Base-by-base conservation (phyloP, 2,888 invertebrate species). In the Heliconius aoede region DNA sequence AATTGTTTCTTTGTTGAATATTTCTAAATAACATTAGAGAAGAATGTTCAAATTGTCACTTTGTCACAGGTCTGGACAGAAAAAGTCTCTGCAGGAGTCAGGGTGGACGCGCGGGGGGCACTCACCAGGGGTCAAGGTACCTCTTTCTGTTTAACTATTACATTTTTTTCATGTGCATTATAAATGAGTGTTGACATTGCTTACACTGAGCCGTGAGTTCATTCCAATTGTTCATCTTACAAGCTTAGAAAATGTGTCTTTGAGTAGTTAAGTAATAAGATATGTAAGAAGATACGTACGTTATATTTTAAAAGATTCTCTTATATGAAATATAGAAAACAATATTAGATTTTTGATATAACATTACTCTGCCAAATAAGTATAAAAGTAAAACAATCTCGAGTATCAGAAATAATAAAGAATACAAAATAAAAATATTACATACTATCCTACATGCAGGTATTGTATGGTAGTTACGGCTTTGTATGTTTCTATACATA, bases 41-140 rank as follows among this genome's bases (percentile, higher is more conserved):
- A 88, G 91, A 92, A 93, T 92, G 89, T 90, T 86, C 87, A 89
- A 90, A 93, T 92, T 92, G 92, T 91, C 92, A 92, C 89, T 92
- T 91, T 91, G 92, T 91, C 89, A 89, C 89, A 88, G 85, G 81
- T 86, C 82, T 78, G 81, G 81, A 82, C 82, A 85, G 84, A 87
- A 85, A 86, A 86, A 86, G 82, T 82, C 87, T 80, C 88, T 80
- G 87, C 82, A 83, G 89, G 90, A 87, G 86, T 81, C 84, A 80
- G 82, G 84, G 83, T 81, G 82, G 85, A 81, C 82, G 86, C 85
- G 83, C 86, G 86, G 85, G 85, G 86, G 84, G 86, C 80, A 80
- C 85, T 79, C 84, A 60, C 82, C 82, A 79, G 84, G 83, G 82
- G 82, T 80, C 82, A 77, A 51, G 69, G 46, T 67, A 73, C 75